Evolutionary conservation across 2,797 vertebrate genomes (phyloP).

Genomic region (Oreochromis grahami): DNA sequence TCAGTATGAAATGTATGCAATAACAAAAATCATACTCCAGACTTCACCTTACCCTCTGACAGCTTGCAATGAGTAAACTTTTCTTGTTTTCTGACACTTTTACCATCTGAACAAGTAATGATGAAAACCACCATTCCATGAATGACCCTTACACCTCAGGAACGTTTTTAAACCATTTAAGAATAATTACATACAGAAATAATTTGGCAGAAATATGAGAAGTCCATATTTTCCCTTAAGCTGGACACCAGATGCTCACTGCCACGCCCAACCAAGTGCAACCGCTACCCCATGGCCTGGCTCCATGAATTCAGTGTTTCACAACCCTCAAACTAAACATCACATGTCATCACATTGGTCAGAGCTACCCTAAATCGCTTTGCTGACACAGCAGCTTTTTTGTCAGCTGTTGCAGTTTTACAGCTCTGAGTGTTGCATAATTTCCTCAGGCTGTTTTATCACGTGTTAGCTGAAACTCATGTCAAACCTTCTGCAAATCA

Average conservation of each 20-base stretch:
- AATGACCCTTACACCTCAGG: neutral
- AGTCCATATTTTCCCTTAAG: neutral
- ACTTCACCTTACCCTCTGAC: neutral
- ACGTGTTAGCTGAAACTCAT: neutral
- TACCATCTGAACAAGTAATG: neutral
- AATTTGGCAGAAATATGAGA: neutral
- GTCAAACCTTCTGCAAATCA: neutral
- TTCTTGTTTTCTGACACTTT: neutral
- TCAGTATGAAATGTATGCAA: neutral
- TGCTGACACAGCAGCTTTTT: neutral
- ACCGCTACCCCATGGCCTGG: neutral
- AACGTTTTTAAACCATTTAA: neutral
- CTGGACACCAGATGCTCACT: neutral
- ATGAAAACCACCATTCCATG: neutral
- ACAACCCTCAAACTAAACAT: neutral
- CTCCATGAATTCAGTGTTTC: neutral
- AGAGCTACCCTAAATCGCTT: neutral
- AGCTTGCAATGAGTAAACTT: neutral
- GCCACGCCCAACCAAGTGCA: neutral
- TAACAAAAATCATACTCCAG: neutral
- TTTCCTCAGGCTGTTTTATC: neutral
- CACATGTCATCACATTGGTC: neutral
- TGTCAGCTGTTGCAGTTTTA: neutral
- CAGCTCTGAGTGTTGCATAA: neutral
- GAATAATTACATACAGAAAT: neutral